Base-by-base conservation (phyloP, 1,140 invertebrate genomes). In the Heliconius himera region DNA sequence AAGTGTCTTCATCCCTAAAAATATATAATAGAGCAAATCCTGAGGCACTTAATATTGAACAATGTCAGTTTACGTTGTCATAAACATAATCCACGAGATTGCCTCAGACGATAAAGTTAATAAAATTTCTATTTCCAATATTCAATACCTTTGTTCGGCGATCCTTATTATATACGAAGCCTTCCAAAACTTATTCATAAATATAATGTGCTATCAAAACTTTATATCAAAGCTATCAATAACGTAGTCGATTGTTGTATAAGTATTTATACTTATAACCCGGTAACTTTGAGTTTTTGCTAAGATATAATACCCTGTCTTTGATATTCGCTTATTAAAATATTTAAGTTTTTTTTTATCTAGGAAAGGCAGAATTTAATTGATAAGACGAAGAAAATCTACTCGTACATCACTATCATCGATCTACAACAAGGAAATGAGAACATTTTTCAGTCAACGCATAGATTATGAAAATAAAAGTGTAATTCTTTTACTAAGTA, bases 21-120 rank as follows among this genome's bases (percentile, higher is more conserved):
- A 66, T 66, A 60, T 22, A 56, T 4, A 26, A 66, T 4, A 66
- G 56, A 20, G n/a, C 4, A 56, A n/a, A 56, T 29, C 11, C 8
- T 26, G 22, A 66, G 22, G 11, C 56, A 66, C 22, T 26, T 29
- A 66, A 66, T 66, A 66, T 26, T 26, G 56, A 66, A 66, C 5
- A 26, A 66, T 26, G 56, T 66, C 56, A 66, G 56, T 66, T 66
- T 60, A 60, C 56, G 56, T 60, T 60, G 56, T 60, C 56, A 60
- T 60, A 60, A 60, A 60, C 56, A 60, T 60, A 60, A 60, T 60
- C 56, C 56, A 60, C 56, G 56, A 60, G 56, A 60, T 60, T 60
- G 56, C 56, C 56, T 66, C 22, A 66, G 56, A 66, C 20, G 56
- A 66, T 9, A n/a, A 66, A 66, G n/a, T 66, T 66, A 66, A 66